Percentiles rank a stretch among this genome's conserved stretches.
Evolutionary conservation across 2,113 vertebrate species (phyloP).

Genomic region (Paedocypris sp.): DNA sequence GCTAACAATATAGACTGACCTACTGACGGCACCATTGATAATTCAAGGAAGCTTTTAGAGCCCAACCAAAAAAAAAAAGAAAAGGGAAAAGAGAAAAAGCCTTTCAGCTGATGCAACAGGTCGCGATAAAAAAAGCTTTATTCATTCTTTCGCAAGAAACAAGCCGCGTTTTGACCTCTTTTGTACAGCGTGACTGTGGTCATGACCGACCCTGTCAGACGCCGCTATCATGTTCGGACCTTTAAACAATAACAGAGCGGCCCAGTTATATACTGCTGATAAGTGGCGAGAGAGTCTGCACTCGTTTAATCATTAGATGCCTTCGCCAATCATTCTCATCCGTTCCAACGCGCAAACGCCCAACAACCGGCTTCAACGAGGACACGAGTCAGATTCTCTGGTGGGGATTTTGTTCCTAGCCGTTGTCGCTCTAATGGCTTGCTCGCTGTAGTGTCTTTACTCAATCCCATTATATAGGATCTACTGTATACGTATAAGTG

Average conservation of each 20-base stretch:
- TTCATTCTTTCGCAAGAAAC: constrained; percentile 83
- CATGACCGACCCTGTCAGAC: not conserved
- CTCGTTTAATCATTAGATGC: constrained; percentile 8
- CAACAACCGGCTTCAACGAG: too few species aligned
- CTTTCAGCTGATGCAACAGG: constrained; percentile 70
- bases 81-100: too few species aligned
- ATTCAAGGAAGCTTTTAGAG: constrained; percentile 91
- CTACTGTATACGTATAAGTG: too few species aligned
- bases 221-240: not conserved
- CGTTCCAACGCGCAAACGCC: too few species aligned
- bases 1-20: constrained; percentile 83
- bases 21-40: constrained; percentile 69
- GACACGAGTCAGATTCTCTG: too few species aligned
- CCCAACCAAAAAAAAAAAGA: too few species aligned
- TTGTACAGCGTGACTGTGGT: not conserved
- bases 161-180: constrained; percentile 62
- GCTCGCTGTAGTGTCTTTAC: too few species aligned
- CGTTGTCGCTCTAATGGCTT: too few species aligned
- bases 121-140: constrained; percentile 69
- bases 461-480: too few species aligned
- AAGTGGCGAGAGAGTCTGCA: not conserved
- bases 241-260: not conserved
- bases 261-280: not conserved
- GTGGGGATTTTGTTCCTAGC: too few species aligned
- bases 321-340: not conserved